Conservation (phyloP, 2,113 vertebrate genomes). For the Entosphenus tridentatus region DNA sequence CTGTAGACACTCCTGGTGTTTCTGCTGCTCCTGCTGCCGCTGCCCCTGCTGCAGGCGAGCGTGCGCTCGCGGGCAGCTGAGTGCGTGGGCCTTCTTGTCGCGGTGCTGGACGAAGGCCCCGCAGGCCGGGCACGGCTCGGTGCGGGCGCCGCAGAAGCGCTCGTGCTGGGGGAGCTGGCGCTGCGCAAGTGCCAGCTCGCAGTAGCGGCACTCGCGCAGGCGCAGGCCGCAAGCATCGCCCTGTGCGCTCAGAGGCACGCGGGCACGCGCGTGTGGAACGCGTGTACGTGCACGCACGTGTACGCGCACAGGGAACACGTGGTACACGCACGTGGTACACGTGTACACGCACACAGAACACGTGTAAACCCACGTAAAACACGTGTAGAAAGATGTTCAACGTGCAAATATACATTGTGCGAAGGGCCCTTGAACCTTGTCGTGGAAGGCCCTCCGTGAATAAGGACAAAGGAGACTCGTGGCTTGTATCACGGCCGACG, state of each 20-base stretch:
- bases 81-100: constrained; percentile 42
- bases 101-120: constrained; percentile 45
- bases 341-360: too few relatives aligned
- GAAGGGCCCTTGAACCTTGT: too few relatives aligned
- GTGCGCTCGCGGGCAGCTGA: constrained; percentile 19
- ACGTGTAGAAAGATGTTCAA: too few relatives aligned
- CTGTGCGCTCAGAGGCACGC: constrained; percentile 15
- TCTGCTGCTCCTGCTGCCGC: neutral
- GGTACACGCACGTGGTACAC: too few relatives aligned
- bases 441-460: too few relatives aligned
- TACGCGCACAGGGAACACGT: too few relatives aligned
- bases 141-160: constrained; percentile 65
- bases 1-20: neutral
- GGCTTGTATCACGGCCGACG: too few relatives aligned
- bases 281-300: too few relatives aligned
- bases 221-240: constrained; percentile 44
- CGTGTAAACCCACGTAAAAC: too few relatives aligned
- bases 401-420: too few relatives aligned
- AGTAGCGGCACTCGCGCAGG: constrained; percentile 49
- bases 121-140: constrained; percentile 47
- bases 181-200: constrained; percentile 51
- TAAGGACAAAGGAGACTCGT: too few relatives aligned
- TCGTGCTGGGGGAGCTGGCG: constrained; percentile 53
- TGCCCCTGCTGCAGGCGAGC: neutral
- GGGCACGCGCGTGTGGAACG: too few relatives aligned